Percentiles rank a stretch among this genome's conserved stretches.
phyloP scores from a whole-genome alignment of 2,797 vertebrate species.

The Dryobates pubescens region DNA sequence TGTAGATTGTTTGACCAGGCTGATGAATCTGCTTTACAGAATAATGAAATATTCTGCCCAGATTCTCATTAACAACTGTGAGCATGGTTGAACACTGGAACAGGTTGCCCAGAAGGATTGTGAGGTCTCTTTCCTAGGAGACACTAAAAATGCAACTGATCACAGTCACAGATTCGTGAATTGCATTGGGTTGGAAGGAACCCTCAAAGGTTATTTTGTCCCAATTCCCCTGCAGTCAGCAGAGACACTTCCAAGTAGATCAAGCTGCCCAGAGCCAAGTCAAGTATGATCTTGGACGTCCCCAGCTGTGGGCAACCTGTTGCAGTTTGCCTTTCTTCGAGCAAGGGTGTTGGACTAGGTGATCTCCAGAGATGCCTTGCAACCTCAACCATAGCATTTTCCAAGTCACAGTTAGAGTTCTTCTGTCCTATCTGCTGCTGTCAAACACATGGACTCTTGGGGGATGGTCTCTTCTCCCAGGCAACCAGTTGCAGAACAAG shows the following conservation, averaged over 20 bases:
- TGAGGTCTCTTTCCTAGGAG: neutral
- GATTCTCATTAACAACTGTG: neutral
- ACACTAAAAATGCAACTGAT: neutral
- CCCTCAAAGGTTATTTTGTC: no score
- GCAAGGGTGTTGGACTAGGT: neutral
- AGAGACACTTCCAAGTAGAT: no score
- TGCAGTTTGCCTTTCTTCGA: neutral
- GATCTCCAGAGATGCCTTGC: neutral
- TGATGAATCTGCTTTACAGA: neutral
- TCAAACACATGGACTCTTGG: neutral
- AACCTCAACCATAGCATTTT: neutral
- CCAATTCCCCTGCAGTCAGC: no score
- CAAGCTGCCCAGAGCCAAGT: no score
- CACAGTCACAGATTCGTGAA: neutral
- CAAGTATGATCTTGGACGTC: no score
- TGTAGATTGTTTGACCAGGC: neutral
- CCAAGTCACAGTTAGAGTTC: neutral
- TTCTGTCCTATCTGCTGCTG: neutral
- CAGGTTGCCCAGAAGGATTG: neutral
- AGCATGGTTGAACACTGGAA: neutral
- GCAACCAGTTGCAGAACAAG: no score
- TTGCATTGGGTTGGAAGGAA: no score
- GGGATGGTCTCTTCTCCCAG: no score
- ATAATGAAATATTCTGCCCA: neutral
- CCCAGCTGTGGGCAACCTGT: neutral